phyloP scores from a whole-genome alignment of 2,797 vertebrate genomes.

The Tarsius wallacei region DNA sequence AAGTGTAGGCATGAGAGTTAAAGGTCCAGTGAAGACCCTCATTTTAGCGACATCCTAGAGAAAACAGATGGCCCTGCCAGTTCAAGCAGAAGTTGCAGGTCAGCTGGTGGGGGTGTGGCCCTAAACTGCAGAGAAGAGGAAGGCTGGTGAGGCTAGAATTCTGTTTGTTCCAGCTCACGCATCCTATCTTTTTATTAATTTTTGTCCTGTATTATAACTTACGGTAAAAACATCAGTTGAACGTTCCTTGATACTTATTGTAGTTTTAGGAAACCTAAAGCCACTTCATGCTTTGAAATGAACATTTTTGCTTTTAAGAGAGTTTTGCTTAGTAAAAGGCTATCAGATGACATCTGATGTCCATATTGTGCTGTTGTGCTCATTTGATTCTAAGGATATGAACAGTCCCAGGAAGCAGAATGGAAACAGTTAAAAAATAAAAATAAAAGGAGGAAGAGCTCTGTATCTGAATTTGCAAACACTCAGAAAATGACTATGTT shows the following conservation, averaged over 20 bases:
- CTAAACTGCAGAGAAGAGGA: background rate
- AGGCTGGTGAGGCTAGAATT: background rate
- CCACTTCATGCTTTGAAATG: background rate
- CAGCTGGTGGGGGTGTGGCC: background rate
- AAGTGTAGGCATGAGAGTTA: background rate
- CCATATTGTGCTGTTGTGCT: background rate
- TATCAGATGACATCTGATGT: background rate
- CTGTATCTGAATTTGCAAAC: background rate
- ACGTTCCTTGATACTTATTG: slow-evolving; percentile 25
- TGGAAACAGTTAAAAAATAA: background rate
- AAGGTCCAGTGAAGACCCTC: background rate
- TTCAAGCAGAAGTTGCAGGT: background rate
- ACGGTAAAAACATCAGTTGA: background rate
- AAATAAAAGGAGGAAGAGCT: background rate
- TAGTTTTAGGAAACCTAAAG: slow-evolving; percentile 58
- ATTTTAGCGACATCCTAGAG: background rate
- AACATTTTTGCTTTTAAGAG: slow-evolving; percentile 4
- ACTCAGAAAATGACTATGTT: background rate
- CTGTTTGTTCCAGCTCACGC: background rate
- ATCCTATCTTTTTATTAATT: background rate
- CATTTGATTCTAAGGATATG: background rate
- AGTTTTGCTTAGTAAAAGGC: background rate
- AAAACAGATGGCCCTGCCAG: background rate
- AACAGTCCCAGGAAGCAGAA: background rate
- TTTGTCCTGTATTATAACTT: background rate